Base-by-base conservation (phyloP, 2,113 vertebrate species). In the Nothobranchius kuhntae region DNA sequence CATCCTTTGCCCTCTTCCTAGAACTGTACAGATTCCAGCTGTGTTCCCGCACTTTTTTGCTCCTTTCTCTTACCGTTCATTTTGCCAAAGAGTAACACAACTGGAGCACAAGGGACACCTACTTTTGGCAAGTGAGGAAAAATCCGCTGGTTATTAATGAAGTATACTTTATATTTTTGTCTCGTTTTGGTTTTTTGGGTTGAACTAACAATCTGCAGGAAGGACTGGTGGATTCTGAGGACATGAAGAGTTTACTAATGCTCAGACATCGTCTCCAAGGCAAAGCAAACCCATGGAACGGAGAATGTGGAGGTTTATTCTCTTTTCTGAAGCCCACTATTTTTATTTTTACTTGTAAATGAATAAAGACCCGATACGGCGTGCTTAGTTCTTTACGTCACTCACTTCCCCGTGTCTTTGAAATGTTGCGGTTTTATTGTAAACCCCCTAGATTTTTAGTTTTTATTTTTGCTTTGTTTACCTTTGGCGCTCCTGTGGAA, bases 81-180 rank as follows among this genome's bases (percentile, higher is more conserved):
- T 94, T 96, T 96, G 94, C 95, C 96, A 96, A 96, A 96, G 94
- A 96, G 86, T 86, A 85, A 63, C 78, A 86, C 86, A 85, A 89
- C 75, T 81, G 83, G 80, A 85, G 83, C 78, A 83, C 65, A 83
- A 84, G 67, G 71, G 78, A 82, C 84, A 63, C 71, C 53, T 61
- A 78, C 73, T 73, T 86, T 86, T 77, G 86, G 79, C 84, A 78
- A 85, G 56, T 58, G 84, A 72, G 74, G 65, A 61, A 78, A 21
- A 77, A 68, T 75, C 66, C 64, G 62, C 82, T 68, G 75, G 75
- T 81, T 73, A 65, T 81, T 64, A 75, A 71, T 77, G 46, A 57
- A 81, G 57, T 82, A 45, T 46, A 56, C 72, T 71, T 81, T 9
- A 47, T 57, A 57, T 76, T 17, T 63, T 53, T 72, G 55, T 62